phyloP scores from a whole-genome alignment of 2,113 vertebrate genomes.

The Pteropus alecto region DNA sequence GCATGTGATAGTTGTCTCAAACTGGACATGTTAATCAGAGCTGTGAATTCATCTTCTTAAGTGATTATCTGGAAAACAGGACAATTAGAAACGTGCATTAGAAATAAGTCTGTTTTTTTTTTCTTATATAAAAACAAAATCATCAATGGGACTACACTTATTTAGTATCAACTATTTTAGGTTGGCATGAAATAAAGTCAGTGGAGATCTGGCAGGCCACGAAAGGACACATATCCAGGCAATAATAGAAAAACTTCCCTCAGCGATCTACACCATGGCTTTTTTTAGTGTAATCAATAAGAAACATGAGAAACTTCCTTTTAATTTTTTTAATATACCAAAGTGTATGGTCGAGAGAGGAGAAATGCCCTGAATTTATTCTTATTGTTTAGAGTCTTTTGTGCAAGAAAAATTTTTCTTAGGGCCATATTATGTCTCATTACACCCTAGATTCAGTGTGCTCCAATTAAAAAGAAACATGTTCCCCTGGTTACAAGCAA shows the following conservation, averaged over 20 bases:
- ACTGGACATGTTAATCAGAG: background rate
- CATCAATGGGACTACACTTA: too few relatives aligned
- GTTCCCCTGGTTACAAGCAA: background rate
- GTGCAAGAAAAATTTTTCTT: background rate
- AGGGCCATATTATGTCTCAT: background rate
- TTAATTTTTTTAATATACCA: background rate
- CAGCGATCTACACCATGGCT: fast-evolving
- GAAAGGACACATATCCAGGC: background rate
- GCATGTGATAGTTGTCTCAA: background rate
- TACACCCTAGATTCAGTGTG: background rate
- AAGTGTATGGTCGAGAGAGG: background rate
- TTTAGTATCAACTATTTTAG: background rate
- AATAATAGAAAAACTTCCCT: background rate
- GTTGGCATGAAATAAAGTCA: background rate
- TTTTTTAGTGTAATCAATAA: background rate
- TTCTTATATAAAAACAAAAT: background rate
- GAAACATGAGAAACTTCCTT: background rate
- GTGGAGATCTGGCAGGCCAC: background rate
- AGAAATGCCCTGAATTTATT: background rate
- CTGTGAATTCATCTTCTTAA: background rate
- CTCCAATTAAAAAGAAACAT: background rate
- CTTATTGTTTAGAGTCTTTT: background rate
- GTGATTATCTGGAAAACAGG: background rate
- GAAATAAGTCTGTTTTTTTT: background rate
- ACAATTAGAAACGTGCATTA: background rate